phyloP scores from a whole-genome alignment of 1,140 invertebrate species.

The Chironomus tepperi region DNA sequence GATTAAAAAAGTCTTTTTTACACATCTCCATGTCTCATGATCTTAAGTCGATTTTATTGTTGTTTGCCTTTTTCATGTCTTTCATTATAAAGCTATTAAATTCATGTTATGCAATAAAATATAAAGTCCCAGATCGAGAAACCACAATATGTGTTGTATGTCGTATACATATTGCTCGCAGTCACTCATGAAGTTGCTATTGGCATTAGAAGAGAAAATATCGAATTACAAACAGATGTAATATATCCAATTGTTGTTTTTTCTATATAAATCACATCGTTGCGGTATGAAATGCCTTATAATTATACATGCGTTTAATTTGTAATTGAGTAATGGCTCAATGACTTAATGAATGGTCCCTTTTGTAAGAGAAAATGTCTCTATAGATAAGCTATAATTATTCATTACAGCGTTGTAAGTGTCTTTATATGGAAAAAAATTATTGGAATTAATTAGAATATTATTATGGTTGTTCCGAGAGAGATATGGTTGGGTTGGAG shows the following conservation, averaged over 20 bases:
- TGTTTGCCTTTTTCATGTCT: no score
- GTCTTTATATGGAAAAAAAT: no score
- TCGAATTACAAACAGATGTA: constrained; percentile 8
- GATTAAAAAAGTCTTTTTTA: not conserved
- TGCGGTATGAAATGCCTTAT: not conserved
- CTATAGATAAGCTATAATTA: no score
- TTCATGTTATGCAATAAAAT: not conserved
- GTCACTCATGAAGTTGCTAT: not conserved
- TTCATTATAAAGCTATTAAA: no score
- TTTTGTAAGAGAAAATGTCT: no score
- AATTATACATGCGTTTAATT: not conserved
- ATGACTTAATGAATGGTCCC: no score
- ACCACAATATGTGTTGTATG: not conserved
- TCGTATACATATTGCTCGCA: not conserved
- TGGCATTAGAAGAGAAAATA: not conserved
- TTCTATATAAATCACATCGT: not conserved
- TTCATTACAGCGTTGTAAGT: no score
- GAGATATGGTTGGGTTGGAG: no score
- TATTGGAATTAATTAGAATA: no score
- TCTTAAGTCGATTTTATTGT: no score
- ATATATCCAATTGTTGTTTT: constrained; percentile 7
- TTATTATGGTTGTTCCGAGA: no score
- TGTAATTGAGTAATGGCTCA: not conserved
- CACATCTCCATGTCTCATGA: no score
- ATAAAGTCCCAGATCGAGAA: not conserved